A percentile compares a stretch with the other conserved stretches of the same genome.
Conservation (phyloP, 2,888 invertebrate genomes). For the Aplocera efformata region DNA sequence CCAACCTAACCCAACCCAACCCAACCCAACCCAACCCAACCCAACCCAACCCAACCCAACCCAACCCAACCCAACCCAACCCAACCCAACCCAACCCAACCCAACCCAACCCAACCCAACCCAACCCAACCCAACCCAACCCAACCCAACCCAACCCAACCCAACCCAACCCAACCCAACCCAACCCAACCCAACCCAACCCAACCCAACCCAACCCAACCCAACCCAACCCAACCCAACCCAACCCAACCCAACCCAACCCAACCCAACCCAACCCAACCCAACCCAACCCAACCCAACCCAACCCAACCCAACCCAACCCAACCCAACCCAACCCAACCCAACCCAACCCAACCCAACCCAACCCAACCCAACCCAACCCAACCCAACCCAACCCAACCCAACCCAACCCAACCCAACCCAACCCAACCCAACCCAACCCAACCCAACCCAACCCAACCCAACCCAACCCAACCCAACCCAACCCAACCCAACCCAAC, state of each 20-base stretch:
- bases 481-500: slow-evolving; percentile 24
- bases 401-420: slow-evolving; percentile 27
- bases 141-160: slow-evolving; percentile 28
- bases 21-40: slow-evolving; percentile 26
- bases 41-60: slow-evolving; percentile 24
- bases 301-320: slow-evolving; percentile 23
- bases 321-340: slow-evolving; percentile 24
- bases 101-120: slow-evolving; percentile 25
- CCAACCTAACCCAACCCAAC: slow-evolving; percentile 23
- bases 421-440: slow-evolving; percentile 28
- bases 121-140: slow-evolving; percentile 26
- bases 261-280: slow-evolving; percentile 25
- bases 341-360: slow-evolving; percentile 25
- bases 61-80: slow-evolving; percentile 23
- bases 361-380: slow-evolving; percentile 26
- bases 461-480: slow-evolving; percentile 26
- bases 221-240: slow-evolving; percentile 25
- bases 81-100: slow-evolving; percentile 24
- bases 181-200: slow-evolving; percentile 20
- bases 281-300: slow-evolving; percentile 21
- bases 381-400: slow-evolving; percentile 26
- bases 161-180: slow-evolving; percentile 29
- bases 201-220: slow-evolving; percentile 25
- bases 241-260: slow-evolving; percentile 26
- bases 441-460: slow-evolving; percentile 28